Evolutionary conservation across 2,113 vertebrate species (phyloP), one percentile per base, ranked within the genome.

Genomic region (Scolopax mira): DNA sequence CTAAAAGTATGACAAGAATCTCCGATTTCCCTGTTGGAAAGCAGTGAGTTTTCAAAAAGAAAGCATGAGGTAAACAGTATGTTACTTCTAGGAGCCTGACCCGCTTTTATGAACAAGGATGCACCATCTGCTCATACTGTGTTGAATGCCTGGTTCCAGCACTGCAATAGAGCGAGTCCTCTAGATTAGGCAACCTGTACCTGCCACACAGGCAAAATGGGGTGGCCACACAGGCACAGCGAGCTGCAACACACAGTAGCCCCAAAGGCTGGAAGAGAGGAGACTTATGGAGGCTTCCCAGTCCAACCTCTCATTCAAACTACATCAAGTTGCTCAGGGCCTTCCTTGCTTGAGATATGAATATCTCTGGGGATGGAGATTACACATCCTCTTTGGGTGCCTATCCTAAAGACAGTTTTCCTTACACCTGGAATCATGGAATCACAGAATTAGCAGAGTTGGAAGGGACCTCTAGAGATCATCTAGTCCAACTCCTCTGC

Each of bases 321-420:
- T 22, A 44, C n/a, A 61, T 18, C 0, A 3, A 77, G 52, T 10
- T 44, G 6, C 44, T 81, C 1, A 0, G 18, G 37, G 22, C 15
- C 16, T 73, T 69, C 33, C 65, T 58, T 13, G 24, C 16, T n/a
- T 33, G 24, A 83, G 11, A 33, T 6, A 9, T 1, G 10, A 60
- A 5, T 60, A 55, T 46, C 35, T 61, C 44, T 70, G 4, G 1
- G 64, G n/a, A 69, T 62, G 42, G 46, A 74, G 18, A 31, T 81
- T 12, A 69, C n/a, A 52, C 21, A 57, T 37, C 52, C 46, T 22
- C 52, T 52, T 83, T 33, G 72, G 60, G 83, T 0, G 0, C 11
- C 57, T 52, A 10, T 33, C 37, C 39, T 21, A 80, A 86, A 37
- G 9, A 60, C 24, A 18, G 28, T 83, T 54, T 46, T 27, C 54